phyloP scores from a whole-genome alignment of 2,888 invertebrate genomes.

The Sycophila texana region DNA sequence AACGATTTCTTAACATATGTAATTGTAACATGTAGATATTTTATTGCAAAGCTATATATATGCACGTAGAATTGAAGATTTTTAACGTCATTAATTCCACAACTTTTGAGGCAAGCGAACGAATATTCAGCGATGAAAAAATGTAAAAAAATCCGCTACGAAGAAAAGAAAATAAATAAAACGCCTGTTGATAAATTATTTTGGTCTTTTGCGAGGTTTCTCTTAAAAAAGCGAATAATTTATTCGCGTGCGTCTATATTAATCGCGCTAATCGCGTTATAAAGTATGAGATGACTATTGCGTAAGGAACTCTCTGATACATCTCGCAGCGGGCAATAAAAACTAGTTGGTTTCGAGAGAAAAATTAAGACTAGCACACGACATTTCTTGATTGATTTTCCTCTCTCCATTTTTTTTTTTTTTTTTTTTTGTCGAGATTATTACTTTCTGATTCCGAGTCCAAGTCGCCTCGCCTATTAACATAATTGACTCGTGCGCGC shows the following conservation, averaged over 20 bases:
- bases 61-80: no score
- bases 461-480: constrained; percentile 27
- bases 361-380: background rate
- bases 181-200: background rate
- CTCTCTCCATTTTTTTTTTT: constrained; percentile 1
- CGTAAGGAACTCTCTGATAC: constrained; percentile 6
- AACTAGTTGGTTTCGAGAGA: constrained; percentile 1
- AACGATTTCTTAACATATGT: no score
- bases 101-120: no score
- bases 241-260: background rate
- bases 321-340: constrained; percentile 1
- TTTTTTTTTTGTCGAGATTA: constrained; percentile 10
- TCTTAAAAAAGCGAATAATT: background rate
- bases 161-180: background rate
- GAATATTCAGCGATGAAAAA: no score
- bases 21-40: no score
- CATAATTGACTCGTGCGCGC: constrained; percentile 36
- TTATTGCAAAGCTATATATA: no score
- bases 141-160: no score
- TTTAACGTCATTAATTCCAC: no score
- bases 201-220: background rate
- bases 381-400: constrained; percentile 31
- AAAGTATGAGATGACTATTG: constrained; percentile 1
- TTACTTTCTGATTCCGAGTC: constrained; percentile 39
- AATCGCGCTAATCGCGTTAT: background rate